Conservation (phyloP, 2,888 invertebrate genomes). For the Liopterus haemorrhoidalis region DNA sequence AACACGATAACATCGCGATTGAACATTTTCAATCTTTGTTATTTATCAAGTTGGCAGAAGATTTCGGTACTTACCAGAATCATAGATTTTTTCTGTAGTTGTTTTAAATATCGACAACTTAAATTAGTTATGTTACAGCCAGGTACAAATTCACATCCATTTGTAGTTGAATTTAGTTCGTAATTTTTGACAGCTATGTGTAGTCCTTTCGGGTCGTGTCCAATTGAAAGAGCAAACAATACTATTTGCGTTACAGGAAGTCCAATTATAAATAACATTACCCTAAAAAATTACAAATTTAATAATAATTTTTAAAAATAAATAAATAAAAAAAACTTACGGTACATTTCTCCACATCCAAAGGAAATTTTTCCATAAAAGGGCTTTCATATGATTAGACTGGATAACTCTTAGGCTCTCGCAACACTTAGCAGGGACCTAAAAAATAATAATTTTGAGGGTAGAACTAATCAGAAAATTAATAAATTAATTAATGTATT, state of each 20-base stretch:
- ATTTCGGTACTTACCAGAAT: conserved; percentile 64
- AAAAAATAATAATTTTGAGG: too few species aligned
- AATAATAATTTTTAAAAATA: conserved; percentile 9
- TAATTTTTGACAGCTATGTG: conserved; percentile 75
- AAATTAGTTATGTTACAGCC: conserved; percentile 61
- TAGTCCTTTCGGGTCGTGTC: conserved; percentile 75
- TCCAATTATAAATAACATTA: conserved; percentile 78
- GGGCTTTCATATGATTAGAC: conserved; percentile 67
- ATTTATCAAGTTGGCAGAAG: too few species aligned
- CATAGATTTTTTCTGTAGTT: conserved; percentile 60
- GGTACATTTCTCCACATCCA: conserved; percentile 81
- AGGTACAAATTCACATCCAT: conserved; percentile 37
- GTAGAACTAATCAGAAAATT: too few species aligned
- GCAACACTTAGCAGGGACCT: conserved; percentile 49
- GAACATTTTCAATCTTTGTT: too few species aligned
- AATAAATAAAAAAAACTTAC: conserved; percentile 45
- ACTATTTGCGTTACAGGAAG: conserved; percentile 81
- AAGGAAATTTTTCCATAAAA: conserved; percentile 83
- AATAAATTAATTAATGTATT: too few species aligned
- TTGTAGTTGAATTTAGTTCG: conserved; percentile 50
- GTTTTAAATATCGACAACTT: conserved; percentile 73
- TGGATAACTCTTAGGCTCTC: conserved; percentile 60
- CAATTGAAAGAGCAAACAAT: conserved; percentile 82
- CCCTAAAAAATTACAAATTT: conserved; percentile 47
- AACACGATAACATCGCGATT: too few species aligned